Conservation (phyloP, 2,113 vertebrate genomes). For the Ammodytes marinus region DNA sequence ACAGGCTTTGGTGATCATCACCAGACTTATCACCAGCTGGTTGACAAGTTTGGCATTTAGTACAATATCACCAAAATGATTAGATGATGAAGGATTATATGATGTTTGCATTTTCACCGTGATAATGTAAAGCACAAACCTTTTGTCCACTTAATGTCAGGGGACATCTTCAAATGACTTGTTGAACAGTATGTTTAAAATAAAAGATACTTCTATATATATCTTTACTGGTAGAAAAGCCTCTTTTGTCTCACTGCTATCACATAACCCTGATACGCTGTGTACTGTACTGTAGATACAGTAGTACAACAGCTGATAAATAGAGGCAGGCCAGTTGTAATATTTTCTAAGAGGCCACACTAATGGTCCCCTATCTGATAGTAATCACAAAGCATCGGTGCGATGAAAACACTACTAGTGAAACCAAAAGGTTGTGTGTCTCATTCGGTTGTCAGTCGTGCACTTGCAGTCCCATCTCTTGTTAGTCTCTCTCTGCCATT, state of each 20-base stretch:
- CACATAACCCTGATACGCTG: not conserved
- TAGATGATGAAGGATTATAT: too few species aligned
- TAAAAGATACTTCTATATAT: too few species aligned
- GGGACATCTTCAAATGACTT: too few species aligned
- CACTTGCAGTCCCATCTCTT: conserved; percentile 21
- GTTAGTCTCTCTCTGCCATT: conserved; percentile 39
- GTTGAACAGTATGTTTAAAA: too few species aligned
- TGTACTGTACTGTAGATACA: not conserved
- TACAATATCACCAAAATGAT: not conserved
- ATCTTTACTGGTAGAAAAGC: too few species aligned
- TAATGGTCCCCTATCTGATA: not conserved
- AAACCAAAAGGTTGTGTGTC: conserved; percentile 27
- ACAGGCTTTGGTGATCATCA: not conserved
- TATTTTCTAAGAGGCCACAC: not conserved
- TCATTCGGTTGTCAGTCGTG: conserved; percentile 15
- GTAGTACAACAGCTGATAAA: conserved; percentile 5
- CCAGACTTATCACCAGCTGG: not conserved
- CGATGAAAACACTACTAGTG: not conserved
- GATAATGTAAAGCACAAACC: too few species aligned
- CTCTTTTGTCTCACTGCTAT: not conserved
- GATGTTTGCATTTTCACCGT: too few species aligned
- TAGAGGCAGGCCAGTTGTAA: conserved; percentile 10
- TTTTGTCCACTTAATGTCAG: too few species aligned
- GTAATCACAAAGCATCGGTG: not conserved
- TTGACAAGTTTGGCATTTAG: not conserved